Base-by-base conservation (phyloP, 2,113 vertebrate species). In the Ophiodon elongatus region DNA sequence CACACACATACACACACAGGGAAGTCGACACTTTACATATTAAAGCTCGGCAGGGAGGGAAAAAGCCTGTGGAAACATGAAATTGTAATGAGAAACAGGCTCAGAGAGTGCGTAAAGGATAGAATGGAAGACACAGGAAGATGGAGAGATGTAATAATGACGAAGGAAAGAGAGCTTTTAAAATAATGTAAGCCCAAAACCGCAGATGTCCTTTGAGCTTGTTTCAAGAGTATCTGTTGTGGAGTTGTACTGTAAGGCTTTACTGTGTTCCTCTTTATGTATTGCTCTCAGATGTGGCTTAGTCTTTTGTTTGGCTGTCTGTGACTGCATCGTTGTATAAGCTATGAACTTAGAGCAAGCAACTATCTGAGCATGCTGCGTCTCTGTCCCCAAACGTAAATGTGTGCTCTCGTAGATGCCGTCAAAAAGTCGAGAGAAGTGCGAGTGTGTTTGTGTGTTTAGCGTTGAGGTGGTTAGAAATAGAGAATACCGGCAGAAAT, bases 21-120 rank as follows among this genome's bases (percentile, higher is more conserved):
- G 88, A 92, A 92, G 77, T 85, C 76, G 80, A 93, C 88, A 90
- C 93, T 91, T 93, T 90, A 88, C 90, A 90, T 94, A 92, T 91
- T 89, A 92, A 89, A 91, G 89, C 82, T 86, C 47, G 50, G 25
- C 74, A 65, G 83, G 56, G 85, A 88, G 80, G 73, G 59, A 59
- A 76, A 89, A 89, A 80, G 80, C 83, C 90, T 68, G 79, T 87
- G 75, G 89, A 93, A 90, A 93, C 92, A 93, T 95, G 83, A 89
- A 91, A 90, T 71, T 69, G 81, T 92, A 94, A 95, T 86, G 83
- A 91, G 79, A 78, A 92, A 85, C 91, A 92, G 85, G 69, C 85
- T 74, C 5, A 4, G 68, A 14, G 76, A 89, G 76, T 37, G 39
- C 68, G 71, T 56, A 56, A 25, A 64, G 69, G 59, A 78, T 45